A percentile compares a stretch with the other conserved stretches of the same genome.
These are phyloP conservation scores for Apis dorsata DNA, from an alignment of 1,140 invertebrate species.

Conservation along the genomic window DNA sequence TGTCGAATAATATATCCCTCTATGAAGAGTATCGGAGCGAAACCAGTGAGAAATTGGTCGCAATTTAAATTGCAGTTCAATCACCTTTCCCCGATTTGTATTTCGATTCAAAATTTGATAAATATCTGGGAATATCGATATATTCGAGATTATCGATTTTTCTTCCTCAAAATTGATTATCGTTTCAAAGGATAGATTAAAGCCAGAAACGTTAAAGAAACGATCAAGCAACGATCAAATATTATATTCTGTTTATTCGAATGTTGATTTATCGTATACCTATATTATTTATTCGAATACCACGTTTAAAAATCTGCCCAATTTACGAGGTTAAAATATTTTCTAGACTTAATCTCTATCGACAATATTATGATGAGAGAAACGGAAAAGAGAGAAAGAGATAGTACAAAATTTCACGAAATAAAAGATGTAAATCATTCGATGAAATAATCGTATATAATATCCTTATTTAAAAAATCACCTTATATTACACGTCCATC, in stretches of 20 bases:
- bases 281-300: neutral
- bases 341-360: too few species aligned
- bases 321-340: too few species aligned
- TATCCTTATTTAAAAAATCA: neutral
- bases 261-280: neutral
- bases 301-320: neutral
- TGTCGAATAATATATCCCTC: neutral
- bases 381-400: too few species aligned
- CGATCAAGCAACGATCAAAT: neutral
- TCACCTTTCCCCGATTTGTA: neutral
- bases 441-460: neutral
- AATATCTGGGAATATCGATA: neutral
- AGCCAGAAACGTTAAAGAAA: neutral
- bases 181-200: neutral
- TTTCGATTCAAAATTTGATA: neutral
- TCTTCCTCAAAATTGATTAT: neutral
- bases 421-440: too few species aligned
- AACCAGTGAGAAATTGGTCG: neutral
- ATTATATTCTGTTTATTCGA: neutral
- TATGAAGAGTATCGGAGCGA: too few species aligned
- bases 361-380: too few species aligned
- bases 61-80: conserved; percentile 14
- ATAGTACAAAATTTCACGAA: too few species aligned
- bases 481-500: too few species aligned
- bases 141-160: neutral